Conservation (phyloP, 1,140 invertebrate genomes). For the Brachionus paranguensis region DNA sequence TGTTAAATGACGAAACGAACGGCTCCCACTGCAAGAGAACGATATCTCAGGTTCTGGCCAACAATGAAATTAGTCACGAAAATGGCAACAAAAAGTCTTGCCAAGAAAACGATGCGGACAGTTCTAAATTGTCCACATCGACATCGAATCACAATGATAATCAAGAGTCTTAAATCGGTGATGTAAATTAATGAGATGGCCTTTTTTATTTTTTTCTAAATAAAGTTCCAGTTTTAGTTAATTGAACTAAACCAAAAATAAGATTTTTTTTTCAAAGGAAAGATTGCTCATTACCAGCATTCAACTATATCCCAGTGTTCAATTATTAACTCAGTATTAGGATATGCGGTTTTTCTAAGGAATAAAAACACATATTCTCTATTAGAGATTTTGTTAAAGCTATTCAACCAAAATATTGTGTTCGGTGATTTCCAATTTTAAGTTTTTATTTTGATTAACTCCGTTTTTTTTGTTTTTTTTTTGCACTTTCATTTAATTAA, state of each 20-base stretch:
- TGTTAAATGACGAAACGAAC: conserved; percentile 27
- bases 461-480: neutral
- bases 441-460: neutral
- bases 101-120: neutral
- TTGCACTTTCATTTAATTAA: neutral
- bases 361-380: neutral
- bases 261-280: neutral
- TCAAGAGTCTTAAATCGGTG: neutral
- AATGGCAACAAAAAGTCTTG: neutral
- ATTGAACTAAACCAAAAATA: neutral
- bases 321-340: neutral
- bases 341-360: neutral
- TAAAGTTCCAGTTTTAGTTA: conserved; percentile 22
- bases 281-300: conserved; percentile 18
- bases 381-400: neutral
- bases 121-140: conserved; percentile 14
- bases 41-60: neutral
- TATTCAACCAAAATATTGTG: conserved; percentile 3
- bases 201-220: neutral
- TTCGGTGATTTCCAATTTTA: conserved; percentile 7
- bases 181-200: conserved; percentile 5
- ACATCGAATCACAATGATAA: neutral
- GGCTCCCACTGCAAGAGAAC: neutral
- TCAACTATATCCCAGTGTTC: neutral
- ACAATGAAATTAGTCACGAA: neutral